A percentile compares a stretch with the other conserved stretches of the same genome.
Conservation (phyloP, 2,888 invertebrate species). For the Altica lythri region DNA sequence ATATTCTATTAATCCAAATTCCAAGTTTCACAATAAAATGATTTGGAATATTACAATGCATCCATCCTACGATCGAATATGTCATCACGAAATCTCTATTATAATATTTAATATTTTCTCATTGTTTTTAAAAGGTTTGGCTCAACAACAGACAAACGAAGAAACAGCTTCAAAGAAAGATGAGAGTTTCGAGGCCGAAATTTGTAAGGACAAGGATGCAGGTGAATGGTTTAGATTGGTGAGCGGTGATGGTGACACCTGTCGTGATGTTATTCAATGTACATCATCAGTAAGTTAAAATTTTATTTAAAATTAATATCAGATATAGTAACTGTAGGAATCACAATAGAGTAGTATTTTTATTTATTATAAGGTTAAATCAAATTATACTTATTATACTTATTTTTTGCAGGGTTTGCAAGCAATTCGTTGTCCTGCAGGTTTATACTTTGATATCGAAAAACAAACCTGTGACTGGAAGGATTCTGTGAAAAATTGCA, state of each 20-base stretch:
- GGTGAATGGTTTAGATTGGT: constrained; percentile 94
- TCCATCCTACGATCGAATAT: constrained; percentile 13
- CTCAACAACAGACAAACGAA: constrained; percentile 60
- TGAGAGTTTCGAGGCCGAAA: constrained; percentile 84
- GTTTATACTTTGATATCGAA: constrained; percentile 90
- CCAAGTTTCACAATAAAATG: no score
- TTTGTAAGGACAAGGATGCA: constrained; percentile 93
- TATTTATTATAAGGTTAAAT: no score
- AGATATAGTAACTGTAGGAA: background rate
- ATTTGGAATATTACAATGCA: no score
- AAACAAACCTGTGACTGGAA: constrained; percentile 96
- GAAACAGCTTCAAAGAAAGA: constrained; percentile 72
- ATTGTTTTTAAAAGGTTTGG: constrained; percentile 24
- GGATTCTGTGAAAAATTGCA: constrained; percentile 91
- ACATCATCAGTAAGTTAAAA: constrained; percentile 78
- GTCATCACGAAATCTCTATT: constrained; percentile 7
- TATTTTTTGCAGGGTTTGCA: constrained; percentile 75
- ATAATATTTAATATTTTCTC: constrained; percentile 7
- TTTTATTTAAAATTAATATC: no score
- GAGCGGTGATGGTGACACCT: constrained; percentile 88
- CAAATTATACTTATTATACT: no score
- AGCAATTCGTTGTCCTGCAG: constrained; percentile 91
- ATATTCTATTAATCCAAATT: no score
- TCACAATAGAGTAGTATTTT: no score
- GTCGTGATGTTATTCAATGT: constrained; percentile 94